Percentiles rank a stretch among this genome's conserved stretches.
Conservation (phyloP, 2,797 vertebrate species). For the Pogoniulus pusillus region DNA sequence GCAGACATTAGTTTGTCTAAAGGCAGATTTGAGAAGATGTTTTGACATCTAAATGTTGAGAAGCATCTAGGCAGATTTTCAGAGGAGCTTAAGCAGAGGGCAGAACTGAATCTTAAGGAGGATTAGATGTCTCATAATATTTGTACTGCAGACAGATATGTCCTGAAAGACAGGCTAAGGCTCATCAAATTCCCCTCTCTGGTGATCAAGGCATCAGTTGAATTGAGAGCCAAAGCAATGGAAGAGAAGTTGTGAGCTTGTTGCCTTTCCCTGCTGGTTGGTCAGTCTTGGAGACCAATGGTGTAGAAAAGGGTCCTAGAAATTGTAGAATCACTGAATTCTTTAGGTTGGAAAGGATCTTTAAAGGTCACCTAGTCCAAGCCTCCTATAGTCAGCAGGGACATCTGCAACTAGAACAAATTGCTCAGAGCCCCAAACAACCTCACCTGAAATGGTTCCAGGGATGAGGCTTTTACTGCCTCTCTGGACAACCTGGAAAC, state of each 20-base stretch:
- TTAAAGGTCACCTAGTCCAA: too few relatives aligned
- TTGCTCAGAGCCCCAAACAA: too few relatives aligned
- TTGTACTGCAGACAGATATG: neutral
- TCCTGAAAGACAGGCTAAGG: neutral
- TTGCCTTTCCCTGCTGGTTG: neutral
- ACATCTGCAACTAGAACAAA: too few relatives aligned
- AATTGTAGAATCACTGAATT: too few relatives aligned
- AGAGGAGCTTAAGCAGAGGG: neutral
- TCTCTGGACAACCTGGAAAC: too few relatives aligned
- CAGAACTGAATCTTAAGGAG: constrained; percentile 29
- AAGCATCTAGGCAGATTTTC: constrained; percentile 1
- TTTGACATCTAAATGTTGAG: neutral
- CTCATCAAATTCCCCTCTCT: neutral
- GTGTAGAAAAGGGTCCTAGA: neutral
- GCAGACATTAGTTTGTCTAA: neutral
- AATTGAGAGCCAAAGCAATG: neutral
- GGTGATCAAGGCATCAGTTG: neutral
- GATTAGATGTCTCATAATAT: neutral
- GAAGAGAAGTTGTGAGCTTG: neutral
- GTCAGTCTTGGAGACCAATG: neutral
- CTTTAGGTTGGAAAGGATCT: too few relatives aligned
- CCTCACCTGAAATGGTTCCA: too few relatives aligned
- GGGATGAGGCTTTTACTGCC: too few relatives aligned
- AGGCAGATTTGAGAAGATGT: neutral
- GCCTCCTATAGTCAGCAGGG: too few relatives aligned